These are phyloP conservation scores for Phymanthus crucifer DNA, from an alignment of 92 coral and sea anemone genomes.

Conservation along the genomic window DNA sequence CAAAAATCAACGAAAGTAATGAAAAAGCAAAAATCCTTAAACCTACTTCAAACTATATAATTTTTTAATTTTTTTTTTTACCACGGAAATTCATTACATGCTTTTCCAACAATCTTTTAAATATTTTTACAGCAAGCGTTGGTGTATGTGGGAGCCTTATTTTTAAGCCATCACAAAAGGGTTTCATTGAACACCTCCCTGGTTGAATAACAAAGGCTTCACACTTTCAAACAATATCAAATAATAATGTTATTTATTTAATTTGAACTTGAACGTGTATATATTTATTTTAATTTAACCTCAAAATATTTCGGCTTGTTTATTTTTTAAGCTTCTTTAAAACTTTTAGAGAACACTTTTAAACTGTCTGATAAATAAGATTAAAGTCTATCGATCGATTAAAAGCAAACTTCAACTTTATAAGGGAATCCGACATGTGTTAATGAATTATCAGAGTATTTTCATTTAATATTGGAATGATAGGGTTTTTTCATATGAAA, in stretches of 20 bases:
- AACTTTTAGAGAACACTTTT: not conserved
- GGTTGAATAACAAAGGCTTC: not conserved
- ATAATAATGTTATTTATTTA: not conserved
- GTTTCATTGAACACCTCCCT: not conserved
- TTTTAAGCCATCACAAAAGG: not conserved
- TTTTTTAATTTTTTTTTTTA: not conserved
- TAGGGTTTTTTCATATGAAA: too few relatives aligned
- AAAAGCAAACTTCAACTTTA: not conserved
- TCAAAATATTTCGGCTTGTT: not conserved
- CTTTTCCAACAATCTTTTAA: not conserved
- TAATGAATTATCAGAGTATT: not conserved
- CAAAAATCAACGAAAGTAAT: too few relatives aligned
- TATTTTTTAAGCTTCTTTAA: not conserved
- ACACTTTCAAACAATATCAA: constrained; percentile 2
- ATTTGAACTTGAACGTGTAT: not conserved
- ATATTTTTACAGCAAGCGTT: not conserved
- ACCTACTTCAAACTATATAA: not conserved
- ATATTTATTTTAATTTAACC: not conserved
- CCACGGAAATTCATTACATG: not conserved
- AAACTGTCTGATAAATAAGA: not conserved
- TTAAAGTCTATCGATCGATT: not conserved
- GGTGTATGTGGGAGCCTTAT: not conserved
- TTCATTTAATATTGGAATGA: too few relatives aligned
- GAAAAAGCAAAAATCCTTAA: too few relatives aligned
- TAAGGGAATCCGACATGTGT: not conserved